Percentiles rank a stretch among this genome's conserved stretches.
Conservation (phyloP, 1,140 invertebrate species). For the Scaptomyza montana region DNA sequence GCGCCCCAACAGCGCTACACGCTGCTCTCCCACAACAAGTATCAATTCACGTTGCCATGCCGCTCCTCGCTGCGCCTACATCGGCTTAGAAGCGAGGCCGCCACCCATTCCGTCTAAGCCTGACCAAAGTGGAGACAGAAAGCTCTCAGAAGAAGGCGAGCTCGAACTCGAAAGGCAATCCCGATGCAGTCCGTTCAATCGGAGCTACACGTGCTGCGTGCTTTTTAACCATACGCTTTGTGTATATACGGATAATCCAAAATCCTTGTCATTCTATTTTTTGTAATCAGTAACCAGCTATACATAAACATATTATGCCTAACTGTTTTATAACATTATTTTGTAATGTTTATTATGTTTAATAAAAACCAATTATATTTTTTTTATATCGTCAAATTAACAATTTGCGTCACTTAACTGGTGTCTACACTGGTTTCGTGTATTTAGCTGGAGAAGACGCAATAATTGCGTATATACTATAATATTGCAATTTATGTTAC, state of each 20-base stretch:
- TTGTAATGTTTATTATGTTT: neutral
- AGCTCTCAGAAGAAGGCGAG: neutral
- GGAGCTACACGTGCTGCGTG: conserved; percentile 15
- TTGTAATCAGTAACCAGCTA: conserved; percentile 9
- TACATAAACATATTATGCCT: conserved; percentile 14
- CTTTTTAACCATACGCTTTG: conserved; percentile 18
- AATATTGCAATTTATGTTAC: conserved; percentile 31
- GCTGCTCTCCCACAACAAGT: conserved; percentile 76
- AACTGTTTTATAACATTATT: conserved; percentile 32
- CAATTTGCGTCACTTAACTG: conserved; percentile 41
- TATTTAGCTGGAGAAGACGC: conserved; percentile 18
- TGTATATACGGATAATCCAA: conserved; percentile 56
- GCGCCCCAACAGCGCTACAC: conserved; percentile 77
- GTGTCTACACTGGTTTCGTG: conserved; percentile 31
- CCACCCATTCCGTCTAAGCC: conserved; percentile 63
- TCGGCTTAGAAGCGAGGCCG: conserved; percentile 40
- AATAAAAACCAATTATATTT: conserved; percentile 3
- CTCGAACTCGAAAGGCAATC: neutral
- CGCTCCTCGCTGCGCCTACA: conserved; percentile 80
- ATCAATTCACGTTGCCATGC: conserved; percentile 83
- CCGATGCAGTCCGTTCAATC: conserved; percentile 4
- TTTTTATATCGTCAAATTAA: conserved; percentile 43
- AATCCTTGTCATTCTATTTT: conserved; percentile 9
- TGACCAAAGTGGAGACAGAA: neutral
- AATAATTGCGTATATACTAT: conserved; percentile 18